Percentiles rank a stretch among this genome's conserved stretches.
Conservation (phyloP, 2,113 vertebrate species). For the Butorides virescens region DNA sequence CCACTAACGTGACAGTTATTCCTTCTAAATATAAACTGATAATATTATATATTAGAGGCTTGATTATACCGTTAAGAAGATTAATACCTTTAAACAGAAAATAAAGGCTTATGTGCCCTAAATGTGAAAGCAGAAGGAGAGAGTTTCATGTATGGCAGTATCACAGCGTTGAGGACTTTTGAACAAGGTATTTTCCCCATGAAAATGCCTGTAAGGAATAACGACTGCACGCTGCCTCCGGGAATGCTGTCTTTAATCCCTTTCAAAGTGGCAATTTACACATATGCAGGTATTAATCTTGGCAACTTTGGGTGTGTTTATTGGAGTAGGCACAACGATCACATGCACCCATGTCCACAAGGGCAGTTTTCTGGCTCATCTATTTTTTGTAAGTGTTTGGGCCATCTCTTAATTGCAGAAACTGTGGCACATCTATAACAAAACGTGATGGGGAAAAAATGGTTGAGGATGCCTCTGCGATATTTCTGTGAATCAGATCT, state of each 20-base stretch:
- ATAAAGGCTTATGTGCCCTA: slow-evolving; percentile 42
- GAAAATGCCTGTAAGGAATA: background rate
- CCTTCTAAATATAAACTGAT: slow-evolving; percentile 67
- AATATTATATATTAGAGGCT: slow-evolving; percentile 49
- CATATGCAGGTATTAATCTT: background rate
- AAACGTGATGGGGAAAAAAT: background rate
- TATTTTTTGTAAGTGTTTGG: background rate
- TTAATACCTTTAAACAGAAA: slow-evolving; percentile 56
- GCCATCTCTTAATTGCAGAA: background rate
- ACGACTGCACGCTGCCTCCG: background rate
- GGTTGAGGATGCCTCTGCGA: background rate
- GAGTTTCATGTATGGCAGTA: background rate
- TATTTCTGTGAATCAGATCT: background rate
- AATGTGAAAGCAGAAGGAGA: slow-evolving; percentile 17
- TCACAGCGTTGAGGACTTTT: background rate
- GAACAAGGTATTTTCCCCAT: background rate
- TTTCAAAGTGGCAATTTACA: background rate
- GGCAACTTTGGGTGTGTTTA: background rate
- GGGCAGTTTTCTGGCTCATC: background rate
- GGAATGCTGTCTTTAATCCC: background rate
- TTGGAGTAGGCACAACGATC: background rate
- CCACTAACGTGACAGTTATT: slow-evolving; percentile 21
- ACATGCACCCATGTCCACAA: background rate
- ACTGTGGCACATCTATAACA: background rate
- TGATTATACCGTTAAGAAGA: slow-evolving; percentile 63